Base-by-base conservation (phyloP, 2,888 invertebrate genomes). In the Amphipoea oculea region DNA sequence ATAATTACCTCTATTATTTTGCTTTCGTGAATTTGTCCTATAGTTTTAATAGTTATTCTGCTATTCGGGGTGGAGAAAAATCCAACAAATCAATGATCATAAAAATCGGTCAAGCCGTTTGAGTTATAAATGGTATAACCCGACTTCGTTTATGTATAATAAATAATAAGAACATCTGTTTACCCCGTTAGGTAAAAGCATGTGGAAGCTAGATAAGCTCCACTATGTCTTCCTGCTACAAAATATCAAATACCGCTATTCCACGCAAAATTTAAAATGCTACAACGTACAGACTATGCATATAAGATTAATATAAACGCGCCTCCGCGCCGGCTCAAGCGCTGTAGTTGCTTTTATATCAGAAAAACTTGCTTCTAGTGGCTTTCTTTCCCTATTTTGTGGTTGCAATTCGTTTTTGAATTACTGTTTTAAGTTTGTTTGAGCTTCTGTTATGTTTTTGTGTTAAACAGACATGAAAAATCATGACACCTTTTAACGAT, bases 231-330 rank as follows among this genome's bases (percentile, higher is more conserved):
- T 45, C 3, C 23, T 6, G 1, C 40, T n/a, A n/a, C 14, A 40
- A 60, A 48, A 40, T n/a, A 79, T 29, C 20, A 68, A 60, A 66
- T 51, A 78, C 23, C 12, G 29, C 40, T 42, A 63, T 80, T 69
- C 71, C 67, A 48, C 45, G 66, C 57, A 79, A 82, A 88, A 86
- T 84, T 87, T 77, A 83, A 88, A 86, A 86, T 78, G 83, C 79
- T 79, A 75, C 40, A 78, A 79, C 74, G 57, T 69, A 75, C 60
- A 79, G 70, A 79, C 76, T 78, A 76, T 83, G 83, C 79, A 86
- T 84, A 81, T 77, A 81, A 85, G 78, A 88, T 86, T 85, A 87
- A 89, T 85, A 84, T 87, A 82, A 88, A 86, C 80, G 79, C 42
- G 74, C 71, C 78, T 66, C 78, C 73, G 73, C 78, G 63, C 78